Base-by-base conservation (phyloP, 2,888 invertebrate genomes). In the Drosophila putrida region DNA sequence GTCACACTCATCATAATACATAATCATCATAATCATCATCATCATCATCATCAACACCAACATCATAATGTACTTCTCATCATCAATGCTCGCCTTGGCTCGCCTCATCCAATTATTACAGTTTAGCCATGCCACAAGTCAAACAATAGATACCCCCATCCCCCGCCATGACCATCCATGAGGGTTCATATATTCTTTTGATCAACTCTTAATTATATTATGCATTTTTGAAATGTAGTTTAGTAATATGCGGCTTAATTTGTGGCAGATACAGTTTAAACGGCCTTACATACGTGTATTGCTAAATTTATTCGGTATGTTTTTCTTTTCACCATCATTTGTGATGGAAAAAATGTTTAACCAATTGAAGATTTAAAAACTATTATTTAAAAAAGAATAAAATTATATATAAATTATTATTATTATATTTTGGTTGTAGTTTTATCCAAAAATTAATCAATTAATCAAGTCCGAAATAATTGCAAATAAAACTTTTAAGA, bases 91-190 rank as follows among this genome's bases (percentile, higher is more conserved):
- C 35, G 74, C 70, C 80, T 75, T 67, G 71, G 58, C 38, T 46
- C 35, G 74, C 70, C 80, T 78, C 69, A 72, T 84, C 84, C 88
- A 86, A 86, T 86, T 86, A 86, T 79, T 86, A 83, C 86, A 88
- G 86, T 88, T 85, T 85, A 85, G 88, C 80, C 80, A 68, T 70
- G 85, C 79, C 83, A 73, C 83, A 77, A 85, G 82, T 81, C 88
- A 85, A 81, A 88, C 79, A 81, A 85, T 83, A 77, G 88, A 68
- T 80, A 36, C 49, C 25, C 36, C 49, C 46, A 6, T 33, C 49
- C 25, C 36, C 49, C 46, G 8, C 36, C 39, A 28, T 31, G 11
- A 33, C 25, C 33, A 4, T 27, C 5, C 28, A 35, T 20, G 25
- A 25, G 20, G 28, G 36, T 27, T 51, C 38, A 27, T 13, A 43